These are phyloP conservation scores for Lucilia cuprina DNA, from an alignment of 1,140 invertebrate species.

Conservation along the genomic window DNA sequence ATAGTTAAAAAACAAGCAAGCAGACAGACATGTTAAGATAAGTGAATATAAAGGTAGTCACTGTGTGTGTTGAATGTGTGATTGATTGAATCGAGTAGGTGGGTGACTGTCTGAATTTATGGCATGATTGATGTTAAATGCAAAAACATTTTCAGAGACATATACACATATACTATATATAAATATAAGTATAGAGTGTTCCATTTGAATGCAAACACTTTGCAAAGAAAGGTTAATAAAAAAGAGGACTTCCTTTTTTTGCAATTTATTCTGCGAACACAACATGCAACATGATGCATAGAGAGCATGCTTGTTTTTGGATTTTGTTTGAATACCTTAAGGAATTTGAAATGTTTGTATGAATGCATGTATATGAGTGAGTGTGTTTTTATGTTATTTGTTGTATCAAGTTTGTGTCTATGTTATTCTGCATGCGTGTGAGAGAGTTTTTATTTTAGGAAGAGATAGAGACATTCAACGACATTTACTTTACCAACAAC, in stretches of 20 bases:
- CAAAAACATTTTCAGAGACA: not conserved
- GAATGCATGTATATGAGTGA: not conserved
- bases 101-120: not conserved
- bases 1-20: not conserved
- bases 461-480: constrained; percentile 56
- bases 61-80: not conserved
- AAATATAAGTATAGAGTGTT: not conserved
- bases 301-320: not conserved
- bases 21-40: not conserved
- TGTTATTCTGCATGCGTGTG: not conserved
- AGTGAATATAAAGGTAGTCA: not conserved
- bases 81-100: not conserved
- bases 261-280: not conserved
- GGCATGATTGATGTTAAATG: not conserved
- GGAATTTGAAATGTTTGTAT: not conserved
- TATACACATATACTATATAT: no score
- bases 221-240: not conserved
- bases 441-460: not conserved
- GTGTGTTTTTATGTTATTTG: not conserved
- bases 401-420: not conserved
- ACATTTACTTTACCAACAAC: constrained; percentile 73
- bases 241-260: not conserved
- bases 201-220: not conserved
- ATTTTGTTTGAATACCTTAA: not conserved
- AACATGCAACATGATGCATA: not conserved